Evolutionary conservation across 1,140 invertebrate species (phyloP).

Genomic region (Leptopilina clavipes): DNA sequence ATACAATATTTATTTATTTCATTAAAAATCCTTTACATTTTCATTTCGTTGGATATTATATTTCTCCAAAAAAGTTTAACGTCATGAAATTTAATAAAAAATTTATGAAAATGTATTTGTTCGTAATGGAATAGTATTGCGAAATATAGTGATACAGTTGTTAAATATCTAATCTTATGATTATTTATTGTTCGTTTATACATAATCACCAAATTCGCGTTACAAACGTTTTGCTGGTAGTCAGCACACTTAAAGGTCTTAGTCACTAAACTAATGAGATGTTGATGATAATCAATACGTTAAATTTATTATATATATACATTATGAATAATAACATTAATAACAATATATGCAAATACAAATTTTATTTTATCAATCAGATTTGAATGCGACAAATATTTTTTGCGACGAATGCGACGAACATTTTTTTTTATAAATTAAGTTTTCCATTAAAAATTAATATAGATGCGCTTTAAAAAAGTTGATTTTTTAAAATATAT

Average conservation of each 20-base stretch:
- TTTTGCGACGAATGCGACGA: no score
- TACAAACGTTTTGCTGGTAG: background rate
- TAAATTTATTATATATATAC: slow-evolving; percentile 10
- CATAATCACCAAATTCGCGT: slow-evolving; percentile 17
- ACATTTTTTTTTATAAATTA: no score
- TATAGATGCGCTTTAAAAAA: no score
- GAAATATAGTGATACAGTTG: background rate
- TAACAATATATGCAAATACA: background rate
- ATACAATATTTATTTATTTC: slow-evolving; percentile 42
- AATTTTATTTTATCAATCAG: no score
- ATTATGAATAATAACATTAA: background rate
- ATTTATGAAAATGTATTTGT: background rate
- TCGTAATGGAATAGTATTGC: background rate
- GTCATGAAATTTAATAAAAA: background rate
- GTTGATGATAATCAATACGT: background rate
- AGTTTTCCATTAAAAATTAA: no score
- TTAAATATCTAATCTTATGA: background rate
- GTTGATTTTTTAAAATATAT: no score
- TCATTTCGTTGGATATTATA: slow-evolving; percentile 6
- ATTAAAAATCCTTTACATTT: slow-evolving; percentile 36
- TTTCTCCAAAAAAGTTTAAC: background rate
- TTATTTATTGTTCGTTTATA: slow-evolving; percentile 5
- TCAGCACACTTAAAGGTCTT: slow-evolving; percentile 11
- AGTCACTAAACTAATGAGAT: background rate
- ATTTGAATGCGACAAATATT: no score